Conservation (phyloP, 2,113 vertebrate genomes). For the Heloderma charlesbogerti region DNA sequence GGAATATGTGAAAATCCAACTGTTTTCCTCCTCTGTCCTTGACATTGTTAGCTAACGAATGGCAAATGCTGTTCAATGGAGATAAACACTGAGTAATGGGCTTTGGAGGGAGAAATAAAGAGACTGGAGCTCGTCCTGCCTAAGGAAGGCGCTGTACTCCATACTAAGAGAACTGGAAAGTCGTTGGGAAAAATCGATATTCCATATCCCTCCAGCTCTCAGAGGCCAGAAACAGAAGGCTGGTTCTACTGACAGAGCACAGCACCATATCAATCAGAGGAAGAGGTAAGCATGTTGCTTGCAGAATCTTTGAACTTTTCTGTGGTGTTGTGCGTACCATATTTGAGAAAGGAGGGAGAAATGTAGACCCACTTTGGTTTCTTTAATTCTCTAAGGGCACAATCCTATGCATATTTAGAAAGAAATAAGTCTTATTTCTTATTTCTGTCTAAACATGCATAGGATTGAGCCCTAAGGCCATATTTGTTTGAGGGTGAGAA, state of each 20-base stretch:
- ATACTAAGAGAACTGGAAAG: background rate
- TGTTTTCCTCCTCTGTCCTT: background rate
- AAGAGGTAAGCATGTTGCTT: background rate
- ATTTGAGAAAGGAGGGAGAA: slow-evolving; percentile 14
- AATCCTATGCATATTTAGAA: background rate
- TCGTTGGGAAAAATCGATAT: background rate
- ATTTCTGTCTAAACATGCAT: too few relatives aligned
- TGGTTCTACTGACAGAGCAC: slow-evolving; percentile 54
- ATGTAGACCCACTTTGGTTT: background rate
- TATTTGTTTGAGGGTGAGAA: background rate
- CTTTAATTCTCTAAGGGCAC: background rate
- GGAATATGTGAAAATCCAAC: background rate
- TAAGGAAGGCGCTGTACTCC: slow-evolving; percentile 45
- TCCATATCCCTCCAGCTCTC: slow-evolving; percentile 52
- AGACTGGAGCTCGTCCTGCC: background rate
- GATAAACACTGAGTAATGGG: slow-evolving; percentile 51
- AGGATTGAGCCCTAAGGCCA: too few relatives aligned
- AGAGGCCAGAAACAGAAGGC: slow-evolving; percentile 42
- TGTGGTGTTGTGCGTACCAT: slow-evolving; percentile 16
- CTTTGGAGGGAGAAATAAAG: slow-evolving; percentile 38
- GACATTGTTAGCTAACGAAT: slow-evolving; percentile 37
- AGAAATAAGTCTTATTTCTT: too few relatives aligned
- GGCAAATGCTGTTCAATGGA: slow-evolving; percentile 47
- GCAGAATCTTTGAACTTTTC: slow-evolving; percentile 30
- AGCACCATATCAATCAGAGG: slow-evolving; percentile 47